phyloP scores from a whole-genome alignment of 2,888 invertebrate genomes.

The Meteorus cinctellus region DNA sequence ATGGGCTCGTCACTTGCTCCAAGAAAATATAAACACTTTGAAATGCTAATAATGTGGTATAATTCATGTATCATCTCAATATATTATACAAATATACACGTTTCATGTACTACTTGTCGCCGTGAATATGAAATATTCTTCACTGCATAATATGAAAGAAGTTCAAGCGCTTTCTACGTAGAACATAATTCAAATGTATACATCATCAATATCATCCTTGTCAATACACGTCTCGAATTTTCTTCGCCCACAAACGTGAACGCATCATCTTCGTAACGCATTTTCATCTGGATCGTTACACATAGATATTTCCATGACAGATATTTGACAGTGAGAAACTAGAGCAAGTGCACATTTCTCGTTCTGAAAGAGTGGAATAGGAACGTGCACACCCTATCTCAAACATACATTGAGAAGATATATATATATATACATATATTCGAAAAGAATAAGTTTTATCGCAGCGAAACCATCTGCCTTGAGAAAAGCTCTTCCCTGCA shows the following conservation, averaged over 20 bases:
- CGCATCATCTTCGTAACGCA: slow-evolving; percentile 15
- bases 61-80: too few relatives aligned
- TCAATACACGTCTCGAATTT: background rate
- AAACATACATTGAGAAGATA: background rate
- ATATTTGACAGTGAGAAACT: slow-evolving; percentile 1
- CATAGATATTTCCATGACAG: background rate
- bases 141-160: too few relatives aligned
- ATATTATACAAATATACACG: too few relatives aligned
- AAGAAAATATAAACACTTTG: too few relatives aligned
- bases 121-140: too few relatives aligned
- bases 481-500: background rate
- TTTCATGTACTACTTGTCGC: too few relatives aligned
- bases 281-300: slow-evolving; percentile 21
- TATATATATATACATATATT: background rate
- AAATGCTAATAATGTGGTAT: too few relatives aligned
- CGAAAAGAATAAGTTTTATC: background rate
- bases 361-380: background rate
- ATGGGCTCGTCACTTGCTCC: too few relatives aligned
- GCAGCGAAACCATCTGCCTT: background rate
- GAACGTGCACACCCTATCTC: background rate
- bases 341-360: background rate
- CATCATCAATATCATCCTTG: too few relatives aligned
- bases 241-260: slow-evolving; percentile 13
- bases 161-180: too few relatives aligned
- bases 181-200: too few relatives aligned